Base-by-base conservation (phyloP, 2,888 invertebrate species). In the Mythimna lalbum region DNA sequence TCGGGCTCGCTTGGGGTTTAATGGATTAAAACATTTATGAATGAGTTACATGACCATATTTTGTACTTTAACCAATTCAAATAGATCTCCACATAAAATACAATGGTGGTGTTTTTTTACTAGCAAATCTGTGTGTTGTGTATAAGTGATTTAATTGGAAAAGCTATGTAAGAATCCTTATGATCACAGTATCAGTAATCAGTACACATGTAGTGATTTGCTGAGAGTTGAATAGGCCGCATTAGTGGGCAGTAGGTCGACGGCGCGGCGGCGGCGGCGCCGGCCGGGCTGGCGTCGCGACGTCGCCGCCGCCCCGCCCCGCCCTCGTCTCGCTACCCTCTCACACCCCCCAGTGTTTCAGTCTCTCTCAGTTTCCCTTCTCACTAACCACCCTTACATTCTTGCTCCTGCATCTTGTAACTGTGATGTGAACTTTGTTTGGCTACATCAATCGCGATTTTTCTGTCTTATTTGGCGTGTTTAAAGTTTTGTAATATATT, bases 231-330 rank as follows among this genome's bases (percentile, higher is more conserved):
- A 87, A 87, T 87, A 87, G 83, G 78, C 66, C 63, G 78, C 76
- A 86, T 86, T 85, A 86, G 88, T 82, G 86, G 87, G 76, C 83
- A 86, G 90, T 87, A 85, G 87, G 91, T 87, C 88, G 90, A 63
- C 72, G 83, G 73, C 68, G 70, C 72, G 83, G 73, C 68, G 70
- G 65, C 64, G 65, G 65, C 68, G 95, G 95, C 95, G 95, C 94
- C 96, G 89, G 92, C 85, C 93, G 86, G 95, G 89, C 95, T 95
- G 96, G 95, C 96, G 96, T 93, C 96, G 93, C 92, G 95, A 90
- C 94, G 95, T 92, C 95, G 94, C 92, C 88, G 84, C 53, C 79
- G 74, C 86, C 81, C 88, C 69, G 86, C 82, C 83, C 81, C 69
- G 77, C 79, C 73, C 69, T 70, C 78, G 81, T 81, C 74, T 81